phyloP scores from a whole-genome alignment of 1,140 invertebrate genomes.

The Aethina tumida region DNA sequence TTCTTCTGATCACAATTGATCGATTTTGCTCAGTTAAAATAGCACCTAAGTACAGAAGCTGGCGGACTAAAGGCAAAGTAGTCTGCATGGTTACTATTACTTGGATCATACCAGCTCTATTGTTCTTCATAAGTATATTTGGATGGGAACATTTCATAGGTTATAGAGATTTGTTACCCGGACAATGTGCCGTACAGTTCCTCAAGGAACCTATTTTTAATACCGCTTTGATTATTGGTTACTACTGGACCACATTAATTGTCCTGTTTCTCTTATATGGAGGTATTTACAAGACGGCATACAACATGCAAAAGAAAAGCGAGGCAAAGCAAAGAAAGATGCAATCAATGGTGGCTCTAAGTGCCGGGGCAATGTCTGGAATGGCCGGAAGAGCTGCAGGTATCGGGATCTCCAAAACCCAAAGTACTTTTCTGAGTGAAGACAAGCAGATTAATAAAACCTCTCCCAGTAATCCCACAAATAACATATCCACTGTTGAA shows the following conservation, averaged over 20 bases:
- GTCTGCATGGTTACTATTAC: constrained; percentile 93
- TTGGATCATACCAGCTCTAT: constrained; percentile 92
- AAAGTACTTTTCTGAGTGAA: constrained; percentile 57
- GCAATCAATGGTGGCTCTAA: constrained; percentile 85
- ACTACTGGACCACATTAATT: constrained; percentile 94
- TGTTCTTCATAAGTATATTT: constrained; percentile 98
- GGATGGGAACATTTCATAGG: constrained; percentile 98
- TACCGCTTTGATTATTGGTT: constrained; percentile 93
- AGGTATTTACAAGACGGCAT: constrained; percentile 96
- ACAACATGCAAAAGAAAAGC: constrained; percentile 96
- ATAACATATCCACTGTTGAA: constrained; percentile 5
- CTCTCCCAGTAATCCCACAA: constrained; percentile 13
- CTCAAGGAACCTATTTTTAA: constrained; percentile 96
- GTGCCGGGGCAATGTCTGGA: constrained; percentile 73
- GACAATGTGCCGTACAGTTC: constrained; percentile 95
- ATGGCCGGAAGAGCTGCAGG: constrained; percentile 82
- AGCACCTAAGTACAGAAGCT: constrained; percentile 90
- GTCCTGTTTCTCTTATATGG: constrained; percentile 91
- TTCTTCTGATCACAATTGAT: constrained; percentile 96
- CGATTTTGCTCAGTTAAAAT: constrained; percentile 99
- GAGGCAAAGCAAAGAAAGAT: constrained; percentile 90
- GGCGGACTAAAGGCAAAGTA: constrained; percentile 89
- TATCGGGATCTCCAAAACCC: constrained; percentile 70
- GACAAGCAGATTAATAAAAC: constrained; percentile 48
- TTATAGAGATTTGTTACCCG: constrained; percentile 72